Evolutionary conservation across 1,140 invertebrate genomes (phyloP), one percentile per base, ranked within the genome.

Genomic region (Trachymyrmex septentrionalis): DNA sequence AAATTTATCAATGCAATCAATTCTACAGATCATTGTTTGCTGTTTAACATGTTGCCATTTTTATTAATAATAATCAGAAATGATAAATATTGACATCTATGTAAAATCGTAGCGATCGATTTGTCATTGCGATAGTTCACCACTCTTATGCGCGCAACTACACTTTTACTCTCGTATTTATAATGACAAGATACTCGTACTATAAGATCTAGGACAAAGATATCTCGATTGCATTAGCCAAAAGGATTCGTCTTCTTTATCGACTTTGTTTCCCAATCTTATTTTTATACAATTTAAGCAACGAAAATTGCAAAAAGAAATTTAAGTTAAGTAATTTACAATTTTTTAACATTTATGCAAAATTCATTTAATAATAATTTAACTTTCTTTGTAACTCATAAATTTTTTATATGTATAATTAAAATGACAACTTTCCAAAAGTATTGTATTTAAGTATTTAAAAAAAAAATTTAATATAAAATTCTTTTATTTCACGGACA

Each of bases 121-220:
- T 48, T 80, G 53, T 85, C 82, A 73, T 88, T 88, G 87, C 59
- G 38, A 77, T 59, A 86, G 55, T 85, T 85, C 55, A 53, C 16
- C 3, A 64, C 27, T 72, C 50, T 38, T 38, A n/a, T 14, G 44
- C 3, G 44, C 48, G 59, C 86, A n/a, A 53, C 19, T 7, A 75
- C 14, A 71, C 85, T 90, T 85, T 81, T 89, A 90, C 85, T 89
- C 73, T 85, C 50, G 57, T 90, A 87, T 89, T 89, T 81, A 27
- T 85, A 59, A 85, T 61, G 48, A 80, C n/a, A 71, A 59, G 12
- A 67, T 71, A n/a, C n/a, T 53, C 5, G n/a, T 63, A 50, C 30
- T 61, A 24, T 16, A 67, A 90, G 88, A 90, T 90, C 86, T 90
- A 53, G 89, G 63, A 71, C 86, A 44, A 53, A 64, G 89, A 90